Evolutionary conservation across 2,888 invertebrate genomes (phyloP), one percentile per base, ranked within the genome.

Genomic region (Timema podura): DNA sequence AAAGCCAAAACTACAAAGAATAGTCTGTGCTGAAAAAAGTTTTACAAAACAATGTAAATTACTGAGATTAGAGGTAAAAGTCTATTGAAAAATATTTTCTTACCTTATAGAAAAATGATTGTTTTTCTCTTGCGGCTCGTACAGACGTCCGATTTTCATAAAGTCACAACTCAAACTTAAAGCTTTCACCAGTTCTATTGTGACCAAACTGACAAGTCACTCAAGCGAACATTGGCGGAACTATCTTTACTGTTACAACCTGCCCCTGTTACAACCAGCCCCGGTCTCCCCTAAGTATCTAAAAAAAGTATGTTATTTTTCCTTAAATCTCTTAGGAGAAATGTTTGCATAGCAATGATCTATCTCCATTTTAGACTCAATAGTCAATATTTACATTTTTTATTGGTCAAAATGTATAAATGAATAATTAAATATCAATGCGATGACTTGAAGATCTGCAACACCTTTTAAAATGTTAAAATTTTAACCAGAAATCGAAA

Each of bases 161-260:
- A n/a, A 13, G 61, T 61, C 45, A 44, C 61, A 30, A 61, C 9
- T 13, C 61, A 30, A 30, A 61, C 16, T 44, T 16, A 61, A 44
- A n/a, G 61, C 61, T 44, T 7, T 45, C 6, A 30, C 61, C 30
- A 8, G 6, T 45, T 16, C 61, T 61, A 9, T 13, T 6, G 7
- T 61, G 61, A n/a, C 61, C 45, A 44, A 61, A 61, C 9, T 10
- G 16, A 61, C 10, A 61, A 61, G 61, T 9, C 61, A 11, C 61
- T 61, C 61, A 11, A 10, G 30, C n/a, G 61, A 15, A 9, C 30
- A 45, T 0, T 16, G 10, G 61, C 10, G 61, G 61, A 16, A 61
- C 6, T 61, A 61, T 44, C n/a, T 1, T 30, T 3, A 30, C 30
- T 30, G 30, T 30, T 30, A 30, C 30, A 30, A 30, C 30, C 30